Evolutionary conservation across 2,113 vertebrate genomes (phyloP).

Genomic region (Oceanites oceanicus): DNA sequence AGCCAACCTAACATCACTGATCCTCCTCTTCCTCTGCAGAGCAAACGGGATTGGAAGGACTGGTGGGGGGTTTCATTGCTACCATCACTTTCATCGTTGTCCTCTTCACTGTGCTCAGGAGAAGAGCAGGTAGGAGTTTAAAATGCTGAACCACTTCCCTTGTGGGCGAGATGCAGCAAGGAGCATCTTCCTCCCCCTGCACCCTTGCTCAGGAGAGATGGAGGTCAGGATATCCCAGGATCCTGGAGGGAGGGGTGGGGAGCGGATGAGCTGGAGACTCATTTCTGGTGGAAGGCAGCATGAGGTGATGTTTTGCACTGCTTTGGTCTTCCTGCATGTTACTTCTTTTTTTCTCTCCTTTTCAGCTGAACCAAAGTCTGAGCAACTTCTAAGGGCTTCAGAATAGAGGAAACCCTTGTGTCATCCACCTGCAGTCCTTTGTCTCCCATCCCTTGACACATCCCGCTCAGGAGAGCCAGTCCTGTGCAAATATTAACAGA

Average conservation of each 20-base stretch:
- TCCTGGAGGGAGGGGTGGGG: not conserved
- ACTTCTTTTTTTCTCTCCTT: not conserved
- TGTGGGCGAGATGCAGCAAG: fast-evolving
- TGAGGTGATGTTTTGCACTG: not conserved
- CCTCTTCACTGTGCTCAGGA: not conserved
- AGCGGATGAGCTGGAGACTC: not conserved
- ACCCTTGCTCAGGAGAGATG: not conserved
- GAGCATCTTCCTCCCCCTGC: not conserved
- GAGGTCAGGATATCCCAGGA: not conserved
- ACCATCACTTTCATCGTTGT: constrained; percentile 7
- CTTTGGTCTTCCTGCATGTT: not conserved
- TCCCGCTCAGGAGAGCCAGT: not conserved
- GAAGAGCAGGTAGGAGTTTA: constrained; percentile 14
- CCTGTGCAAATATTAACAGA: not conserved
- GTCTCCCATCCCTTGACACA: not conserved
- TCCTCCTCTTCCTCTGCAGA: constrained; percentile 8
- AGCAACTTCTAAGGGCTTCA: not conserved
- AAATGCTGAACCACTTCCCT: not conserved
- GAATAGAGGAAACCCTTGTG: not conserved
- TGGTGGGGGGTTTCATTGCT: not conserved
- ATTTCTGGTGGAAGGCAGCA: not conserved
- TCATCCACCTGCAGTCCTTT: not conserved
- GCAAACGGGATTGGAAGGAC: not conserved
- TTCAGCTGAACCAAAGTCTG: not conserved
- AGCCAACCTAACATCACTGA: not conserved